A percentile compares a stretch with the other conserved stretches of the same genome.
phyloP scores from a whole-genome alignment of 2,888 invertebrate genomes.

The Lasioglossum malachurum region DNA sequence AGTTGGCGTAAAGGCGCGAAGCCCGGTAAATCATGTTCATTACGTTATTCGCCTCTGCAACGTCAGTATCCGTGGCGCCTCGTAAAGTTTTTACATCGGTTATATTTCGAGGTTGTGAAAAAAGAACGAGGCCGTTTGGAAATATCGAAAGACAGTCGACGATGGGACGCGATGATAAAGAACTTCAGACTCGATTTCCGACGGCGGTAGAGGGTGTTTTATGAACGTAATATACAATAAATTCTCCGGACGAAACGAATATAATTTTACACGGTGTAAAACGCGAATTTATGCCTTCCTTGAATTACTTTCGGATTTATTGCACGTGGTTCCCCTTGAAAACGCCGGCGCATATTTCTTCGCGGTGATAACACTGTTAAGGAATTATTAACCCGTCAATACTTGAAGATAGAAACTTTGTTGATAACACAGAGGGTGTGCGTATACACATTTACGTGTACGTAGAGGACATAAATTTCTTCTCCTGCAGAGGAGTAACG shows the following conservation, averaged over 20 bases:
- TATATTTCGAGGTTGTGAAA: neutral
- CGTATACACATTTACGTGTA: neutral
- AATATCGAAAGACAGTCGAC: conserved; percentile 1
- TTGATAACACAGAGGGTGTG: neutral
- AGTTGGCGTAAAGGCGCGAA: neutral
- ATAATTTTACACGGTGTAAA: neutral
- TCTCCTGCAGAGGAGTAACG: neutral
- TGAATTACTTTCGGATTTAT: conserved; percentile 14
- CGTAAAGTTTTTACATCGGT: neutral
- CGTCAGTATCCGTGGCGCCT: neutral
- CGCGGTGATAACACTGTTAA: neutral
- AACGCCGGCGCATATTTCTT: neutral
- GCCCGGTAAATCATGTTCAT: neutral
- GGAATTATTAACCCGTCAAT: neutral
- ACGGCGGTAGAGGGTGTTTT: neutral
- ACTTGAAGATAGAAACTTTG: neutral
- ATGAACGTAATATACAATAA: conserved; percentile 9
- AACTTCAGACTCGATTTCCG: neutral
- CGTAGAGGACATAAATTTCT: neutral
- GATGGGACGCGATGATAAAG: conserved; percentile 14
- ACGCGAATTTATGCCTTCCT: conserved; percentile 19
- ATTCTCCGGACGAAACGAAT: conserved; percentile 11
- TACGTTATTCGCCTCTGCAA: neutral
- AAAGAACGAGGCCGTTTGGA: neutral
- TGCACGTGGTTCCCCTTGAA: neutral